Base-by-base conservation (phyloP, 2,113 vertebrate genomes). In the Pionites leucogaster region DNA sequence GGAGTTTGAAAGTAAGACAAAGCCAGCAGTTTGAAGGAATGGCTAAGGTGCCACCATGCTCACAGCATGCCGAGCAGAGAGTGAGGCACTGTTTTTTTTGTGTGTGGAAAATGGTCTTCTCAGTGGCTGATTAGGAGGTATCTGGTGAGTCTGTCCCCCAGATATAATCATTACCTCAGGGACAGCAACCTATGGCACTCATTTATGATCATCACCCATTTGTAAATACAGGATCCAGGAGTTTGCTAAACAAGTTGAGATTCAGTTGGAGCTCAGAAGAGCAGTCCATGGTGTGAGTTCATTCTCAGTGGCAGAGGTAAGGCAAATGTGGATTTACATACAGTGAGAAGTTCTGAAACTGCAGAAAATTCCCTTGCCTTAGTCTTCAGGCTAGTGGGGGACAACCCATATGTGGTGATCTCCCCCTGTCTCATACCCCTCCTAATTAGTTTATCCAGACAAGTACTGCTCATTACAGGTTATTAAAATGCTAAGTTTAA, bases 101-200 rank as follows among this genome's bases (percentile, higher is more conserved):
- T 57, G 18, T 63, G 15, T 44, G 29, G 41, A n/a, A 64, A 82
- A 60, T 67, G 31, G 4, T 70, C 17, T 79, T 75, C 44, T 64
- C 22, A 35, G 63, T 52, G 39, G 15, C 10, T 80, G 44, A 71
- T 9, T 90, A 11, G 19, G 35, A 52, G 13, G 5, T 60, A 33
- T 71, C 50, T 64, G 49, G 8, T 65, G 55, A 70, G 33, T 42
- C 46, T 93, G 18, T 74, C 44, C 33, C 62, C 37, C 59, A 44
- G n/a, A 22, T 39, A 53, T 3, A 60, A 79, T 64, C 18, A 50
- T 29, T 28, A 47, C 31, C 33, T 75, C 31, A 67, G 64, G 33
- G 31, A 55, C 41, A 83, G 31, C 35, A 81, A 25, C 46, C n/a
- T 80, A 13, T 0, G 0, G 4, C n/a, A 62, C 27, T 85, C 4